phyloP scores from a whole-genome alignment of 2,888 invertebrate genomes.

The Drosophila mimetica region DNA sequence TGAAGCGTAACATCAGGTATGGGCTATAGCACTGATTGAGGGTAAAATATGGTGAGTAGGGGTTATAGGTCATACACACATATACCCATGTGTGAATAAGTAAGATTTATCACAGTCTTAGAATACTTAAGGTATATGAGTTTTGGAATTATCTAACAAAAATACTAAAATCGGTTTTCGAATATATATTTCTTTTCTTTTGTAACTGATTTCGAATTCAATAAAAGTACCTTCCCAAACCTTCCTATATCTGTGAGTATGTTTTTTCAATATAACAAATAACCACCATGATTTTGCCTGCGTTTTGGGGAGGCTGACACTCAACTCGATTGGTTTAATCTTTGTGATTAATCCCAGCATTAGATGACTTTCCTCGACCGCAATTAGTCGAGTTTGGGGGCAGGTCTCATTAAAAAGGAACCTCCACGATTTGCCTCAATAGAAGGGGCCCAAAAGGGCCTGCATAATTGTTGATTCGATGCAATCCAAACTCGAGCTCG shows the following conservation, averaged over 20 bases:
- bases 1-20: conserved; percentile 43
- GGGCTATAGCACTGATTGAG: conserved; percentile 3
- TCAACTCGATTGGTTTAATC: neutral
- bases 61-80: too few species aligned
- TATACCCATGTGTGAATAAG: too few species aligned
- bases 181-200: too few species aligned
- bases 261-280: too few species aligned
- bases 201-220: too few species aligned
- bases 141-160: too few species aligned
- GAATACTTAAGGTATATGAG: too few species aligned
- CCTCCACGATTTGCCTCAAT: conserved; percentile 68
- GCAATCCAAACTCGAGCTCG: conserved; percentile 44
- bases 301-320: neutral
- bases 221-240: too few species aligned
- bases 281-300: neutral
- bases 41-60: neutral
- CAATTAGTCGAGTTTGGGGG: conserved; percentile 54
- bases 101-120: too few species aligned
- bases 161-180: too few species aligned
- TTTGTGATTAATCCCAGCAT: neutral
- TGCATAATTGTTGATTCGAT: conserved; percentile 62
- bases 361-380: conserved; percentile 27
- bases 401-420: conserved; percentile 62
- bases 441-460: conserved; percentile 13
- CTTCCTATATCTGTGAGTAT: too few species aligned